A percentile compares a stretch with the other conserved stretches of the same genome.
Evolutionary conservation across 2,797 vertebrate genomes (phyloP).

Genomic region (Scolopax rusticola): DNA sequence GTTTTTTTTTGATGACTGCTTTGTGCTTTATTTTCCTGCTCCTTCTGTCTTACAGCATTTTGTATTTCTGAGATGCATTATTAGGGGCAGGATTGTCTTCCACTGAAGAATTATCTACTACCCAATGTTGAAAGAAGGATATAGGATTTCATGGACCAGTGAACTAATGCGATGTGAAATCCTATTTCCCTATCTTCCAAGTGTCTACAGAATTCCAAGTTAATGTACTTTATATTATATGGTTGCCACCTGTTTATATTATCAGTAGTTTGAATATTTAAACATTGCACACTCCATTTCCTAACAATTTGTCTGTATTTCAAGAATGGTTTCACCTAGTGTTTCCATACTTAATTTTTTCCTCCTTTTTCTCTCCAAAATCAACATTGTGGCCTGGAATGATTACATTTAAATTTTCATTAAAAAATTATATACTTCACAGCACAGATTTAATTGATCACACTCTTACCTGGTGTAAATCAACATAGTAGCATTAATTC

Average conservation of each 20-base stretch:
- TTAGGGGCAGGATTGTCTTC: background rate
- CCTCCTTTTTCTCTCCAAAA: background rate
- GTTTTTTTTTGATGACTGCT: background rate
- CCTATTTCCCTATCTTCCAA: conserved; percentile 62
- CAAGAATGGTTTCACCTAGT: background rate
- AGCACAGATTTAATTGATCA: conserved; percentile 52
- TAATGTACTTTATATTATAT: conserved; percentile 62
- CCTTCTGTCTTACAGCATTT: background rate
- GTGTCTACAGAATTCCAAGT: conserved; percentile 54
- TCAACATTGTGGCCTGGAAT: background rate
- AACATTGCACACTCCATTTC: conserved; percentile 51
- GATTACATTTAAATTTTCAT: conserved; percentile 11
- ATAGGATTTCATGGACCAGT: conserved; percentile 59
- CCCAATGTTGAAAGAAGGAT: conserved; percentile 39
- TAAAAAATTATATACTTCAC: background rate
- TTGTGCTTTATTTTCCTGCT: background rate
- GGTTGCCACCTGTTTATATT: conserved; percentile 64
- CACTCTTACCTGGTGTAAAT: conserved; percentile 59
- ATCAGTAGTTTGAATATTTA: conserved; percentile 63
- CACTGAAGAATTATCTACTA: conserved; percentile 29
- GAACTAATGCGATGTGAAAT: conserved; percentile 52
- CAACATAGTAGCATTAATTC: conserved; percentile 4
- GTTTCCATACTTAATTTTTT: background rate
- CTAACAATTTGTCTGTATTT: conserved; percentile 17
- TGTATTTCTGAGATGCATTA: background rate